These are phyloP conservation scores for Sebastes diaconus DNA, from an alignment of 2,797 vertebrate genomes.

Conservation along the genomic window DNA sequence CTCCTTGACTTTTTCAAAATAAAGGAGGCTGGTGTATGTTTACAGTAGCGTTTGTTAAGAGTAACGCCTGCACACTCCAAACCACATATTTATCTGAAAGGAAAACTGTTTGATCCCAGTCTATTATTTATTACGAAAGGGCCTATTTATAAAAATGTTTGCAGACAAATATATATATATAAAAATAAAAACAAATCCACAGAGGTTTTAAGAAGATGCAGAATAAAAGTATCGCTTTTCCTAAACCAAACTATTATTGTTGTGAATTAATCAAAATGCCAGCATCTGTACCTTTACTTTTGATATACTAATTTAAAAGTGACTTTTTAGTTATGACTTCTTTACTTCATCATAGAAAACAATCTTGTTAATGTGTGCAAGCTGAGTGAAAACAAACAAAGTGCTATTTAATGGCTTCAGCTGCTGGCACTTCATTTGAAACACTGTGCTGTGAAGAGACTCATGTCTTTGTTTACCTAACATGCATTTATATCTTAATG, in stretches of 20 bases:
- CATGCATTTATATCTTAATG: no score
- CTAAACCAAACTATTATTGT: no score
- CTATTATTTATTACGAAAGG: no score
- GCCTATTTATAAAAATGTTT: no score
- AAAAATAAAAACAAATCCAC: no score
- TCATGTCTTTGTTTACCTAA: no score
- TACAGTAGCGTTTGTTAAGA: neutral
- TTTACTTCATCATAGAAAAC: neutral
- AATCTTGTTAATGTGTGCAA: neutral
- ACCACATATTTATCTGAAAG: neutral
- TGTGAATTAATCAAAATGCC: neutral
- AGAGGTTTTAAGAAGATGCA: no score
- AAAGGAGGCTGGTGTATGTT: neutral
- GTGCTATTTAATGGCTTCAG: neutral
- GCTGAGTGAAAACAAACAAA: neutral
- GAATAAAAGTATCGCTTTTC: no score
- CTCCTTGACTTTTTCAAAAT: no score
- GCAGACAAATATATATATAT: no score
- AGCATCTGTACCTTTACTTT: neutral
- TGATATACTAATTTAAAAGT: neutral
- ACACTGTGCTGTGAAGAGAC: no score
- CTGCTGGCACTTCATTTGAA: neutral
- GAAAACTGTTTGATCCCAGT: fast-evolving
- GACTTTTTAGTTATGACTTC: neutral
- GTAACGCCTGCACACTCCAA: neutral